phyloP scores from a whole-genome alignment of 2,888 invertebrate species.

The Unio pictorum region DNA sequence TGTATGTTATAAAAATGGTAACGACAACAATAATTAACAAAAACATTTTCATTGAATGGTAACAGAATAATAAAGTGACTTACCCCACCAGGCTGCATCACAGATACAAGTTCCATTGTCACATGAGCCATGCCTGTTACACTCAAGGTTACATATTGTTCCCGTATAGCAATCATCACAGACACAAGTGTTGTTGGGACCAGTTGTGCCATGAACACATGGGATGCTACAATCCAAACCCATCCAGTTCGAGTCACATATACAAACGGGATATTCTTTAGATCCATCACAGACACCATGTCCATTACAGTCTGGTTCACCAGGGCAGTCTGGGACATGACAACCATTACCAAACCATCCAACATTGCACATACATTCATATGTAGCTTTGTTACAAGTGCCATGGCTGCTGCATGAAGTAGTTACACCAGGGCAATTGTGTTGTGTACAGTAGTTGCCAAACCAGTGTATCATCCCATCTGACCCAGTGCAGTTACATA shows the following conservation, averaged over 20 bases:
- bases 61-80: conserved; percentile 7
- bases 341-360: conserved; percentile 53
- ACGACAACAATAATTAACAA: too few relatives aligned
- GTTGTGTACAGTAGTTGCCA: conserved; percentile 40
- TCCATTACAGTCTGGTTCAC: conserved; percentile 46
- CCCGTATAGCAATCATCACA: conserved; percentile 45
- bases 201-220: conserved; percentile 22
- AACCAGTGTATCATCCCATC: conserved; percentile 1
- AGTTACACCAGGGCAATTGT: conserved; percentile 49
- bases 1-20: too few relatives aligned
- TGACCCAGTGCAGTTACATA: conserved; percentile 19
- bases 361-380: conserved; percentile 47
- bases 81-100: conserved; percentile 54
- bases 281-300: conserved; percentile 45
- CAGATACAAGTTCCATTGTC: conserved; percentile 43
- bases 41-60: too few relatives aligned
- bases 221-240: conserved; percentile 53
- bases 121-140: conserved; percentile 38
- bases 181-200: conserved; percentile 31
- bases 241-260: conserved; percentile 40
- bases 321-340: conserved; percentile 49
- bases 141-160: conserved; percentile 30
- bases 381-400: conserved; percentile 28
- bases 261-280: conserved; percentile 38
- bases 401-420: conserved; percentile 40